Conservation (phyloP, 23 tunicate species). For the Phallusia fumigata region DNA sequence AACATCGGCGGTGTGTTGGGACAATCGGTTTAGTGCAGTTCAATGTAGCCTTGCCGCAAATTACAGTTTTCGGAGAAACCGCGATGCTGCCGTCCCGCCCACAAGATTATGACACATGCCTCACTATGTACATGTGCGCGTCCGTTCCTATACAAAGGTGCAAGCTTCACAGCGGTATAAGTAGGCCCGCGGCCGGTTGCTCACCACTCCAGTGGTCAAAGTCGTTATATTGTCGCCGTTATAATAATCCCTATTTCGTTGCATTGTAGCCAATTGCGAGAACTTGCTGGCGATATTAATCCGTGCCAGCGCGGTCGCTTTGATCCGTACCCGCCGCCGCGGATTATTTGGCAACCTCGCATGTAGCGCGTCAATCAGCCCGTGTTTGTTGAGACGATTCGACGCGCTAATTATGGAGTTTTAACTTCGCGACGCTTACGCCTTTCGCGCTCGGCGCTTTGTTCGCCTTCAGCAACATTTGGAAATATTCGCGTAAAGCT, state of each 20-base stretch:
- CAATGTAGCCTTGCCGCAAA: too few species aligned
- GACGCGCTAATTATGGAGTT: background rate
- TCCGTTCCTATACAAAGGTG: too few species aligned
- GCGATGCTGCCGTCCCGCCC: too few species aligned
- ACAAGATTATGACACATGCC: too few species aligned
- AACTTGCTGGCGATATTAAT: background rate
- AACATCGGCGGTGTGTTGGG: too few species aligned
- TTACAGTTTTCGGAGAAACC: too few species aligned
- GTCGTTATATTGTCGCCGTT: background rate
- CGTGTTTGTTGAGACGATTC: conserved; percentile 6
- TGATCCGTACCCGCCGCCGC: conserved; percentile 2
- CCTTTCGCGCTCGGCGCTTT: background rate
- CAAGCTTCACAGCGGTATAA: too few species aligned
- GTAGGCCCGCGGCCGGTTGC: too few species aligned
- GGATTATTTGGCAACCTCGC: background rate
- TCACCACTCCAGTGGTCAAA: too few species aligned
- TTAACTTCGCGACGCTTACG: background rate
- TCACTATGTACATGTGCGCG: too few species aligned
- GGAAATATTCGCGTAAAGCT: background rate
- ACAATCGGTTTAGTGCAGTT: too few species aligned
- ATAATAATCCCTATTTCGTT: background rate
- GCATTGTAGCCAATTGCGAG: conserved; percentile 9
- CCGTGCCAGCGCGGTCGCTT: conserved; percentile 15
- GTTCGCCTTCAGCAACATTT: conserved; percentile 8
- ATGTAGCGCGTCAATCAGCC: conserved; percentile 5